phyloP scores from a whole-genome alignment of 2,113 vertebrate genomes.

The Pteropus alecto region DNA sequence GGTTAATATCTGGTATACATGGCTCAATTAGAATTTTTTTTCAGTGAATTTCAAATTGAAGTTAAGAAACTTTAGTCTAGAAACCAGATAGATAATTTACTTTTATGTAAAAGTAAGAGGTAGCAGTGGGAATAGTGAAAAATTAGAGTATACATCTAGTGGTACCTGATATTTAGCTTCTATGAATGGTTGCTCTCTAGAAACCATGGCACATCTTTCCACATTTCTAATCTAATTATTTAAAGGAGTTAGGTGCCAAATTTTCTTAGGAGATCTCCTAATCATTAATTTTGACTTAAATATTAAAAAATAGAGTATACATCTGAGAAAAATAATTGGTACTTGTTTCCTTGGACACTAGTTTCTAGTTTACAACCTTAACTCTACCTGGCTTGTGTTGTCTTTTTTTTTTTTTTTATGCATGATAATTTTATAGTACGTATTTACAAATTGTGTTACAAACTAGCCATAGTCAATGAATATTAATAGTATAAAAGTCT shows the following conservation, averaged over 20 bases:
- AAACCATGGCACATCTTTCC: background rate
- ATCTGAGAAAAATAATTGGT: background rate
- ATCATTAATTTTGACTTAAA: background rate
- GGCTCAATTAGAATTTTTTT: background rate
- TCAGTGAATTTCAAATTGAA: background rate
- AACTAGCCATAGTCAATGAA: background rate
- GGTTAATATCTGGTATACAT: background rate
- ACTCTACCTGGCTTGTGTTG: background rate
- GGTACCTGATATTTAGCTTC: background rate
- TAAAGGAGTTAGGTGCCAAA: background rate
- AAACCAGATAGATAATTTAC: background rate
- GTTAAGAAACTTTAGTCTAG: background rate
- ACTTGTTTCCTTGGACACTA: background rate
- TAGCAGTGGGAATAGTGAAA: background rate
- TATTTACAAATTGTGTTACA: background rate
- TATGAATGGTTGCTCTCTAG: background rate
- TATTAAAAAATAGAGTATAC: background rate
- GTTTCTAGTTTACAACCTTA: background rate
- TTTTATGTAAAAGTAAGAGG: background rate
- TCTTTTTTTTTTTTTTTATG: background rate
- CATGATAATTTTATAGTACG: background rate
- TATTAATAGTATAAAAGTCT: background rate
- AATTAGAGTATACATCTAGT: background rate
- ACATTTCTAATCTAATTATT: background rate
- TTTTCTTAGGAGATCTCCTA: background rate